A percentile compares a stretch with the other conserved stretches of the same genome.
phyloP scores from a whole-genome alignment of 2,113 vertebrate species.

The Periophthalmus modestus region DNA sequence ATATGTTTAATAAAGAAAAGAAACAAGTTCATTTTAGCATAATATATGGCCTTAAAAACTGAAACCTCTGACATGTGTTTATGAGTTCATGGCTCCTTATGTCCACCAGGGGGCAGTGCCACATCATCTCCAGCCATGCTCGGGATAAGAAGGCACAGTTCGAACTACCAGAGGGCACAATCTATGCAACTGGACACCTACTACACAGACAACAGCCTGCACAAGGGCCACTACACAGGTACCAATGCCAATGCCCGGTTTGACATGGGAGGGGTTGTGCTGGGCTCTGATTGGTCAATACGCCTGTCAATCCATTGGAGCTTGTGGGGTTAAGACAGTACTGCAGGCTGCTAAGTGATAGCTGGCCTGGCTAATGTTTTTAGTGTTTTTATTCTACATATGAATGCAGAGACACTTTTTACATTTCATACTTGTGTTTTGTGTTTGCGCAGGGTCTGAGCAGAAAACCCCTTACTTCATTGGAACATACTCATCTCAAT shows the following conservation, averaged over 20 bases:
- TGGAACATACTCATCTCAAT: slow-evolving; percentile 93
- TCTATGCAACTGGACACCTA: slow-evolving; percentile 96
- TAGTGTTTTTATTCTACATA: no score
- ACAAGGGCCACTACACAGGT: slow-evolving; percentile 90
- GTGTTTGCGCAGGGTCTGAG: slow-evolving; percentile 83
- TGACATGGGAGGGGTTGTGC: background rate
- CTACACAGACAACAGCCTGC: slow-evolving; percentile 88
- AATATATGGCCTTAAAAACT: no score
- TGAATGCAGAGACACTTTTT: no score
- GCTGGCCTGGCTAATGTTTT: no score
- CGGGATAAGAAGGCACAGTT: slow-evolving; percentile 89
- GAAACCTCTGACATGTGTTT: no score
- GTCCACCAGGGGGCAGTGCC: slow-evolving; percentile 87
- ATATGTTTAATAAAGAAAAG: background rate
- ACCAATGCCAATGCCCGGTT: background rate
- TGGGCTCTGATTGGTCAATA: no score
- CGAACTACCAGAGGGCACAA: slow-evolving; percentile 89
- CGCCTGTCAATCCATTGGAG: background rate
- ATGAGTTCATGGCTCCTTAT: background rate
- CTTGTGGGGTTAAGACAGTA: no score
- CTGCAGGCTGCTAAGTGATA: no score
- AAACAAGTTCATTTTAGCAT: no score
- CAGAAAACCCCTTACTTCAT: slow-evolving; percentile 95
- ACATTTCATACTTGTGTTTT: background rate
- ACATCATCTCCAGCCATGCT: slow-evolving; percentile 95